These are phyloP conservation scores for Chamaea fasciata DNA, from an alignment of 2,113 vertebrate genomes.

Conservation along the genomic window DNA sequence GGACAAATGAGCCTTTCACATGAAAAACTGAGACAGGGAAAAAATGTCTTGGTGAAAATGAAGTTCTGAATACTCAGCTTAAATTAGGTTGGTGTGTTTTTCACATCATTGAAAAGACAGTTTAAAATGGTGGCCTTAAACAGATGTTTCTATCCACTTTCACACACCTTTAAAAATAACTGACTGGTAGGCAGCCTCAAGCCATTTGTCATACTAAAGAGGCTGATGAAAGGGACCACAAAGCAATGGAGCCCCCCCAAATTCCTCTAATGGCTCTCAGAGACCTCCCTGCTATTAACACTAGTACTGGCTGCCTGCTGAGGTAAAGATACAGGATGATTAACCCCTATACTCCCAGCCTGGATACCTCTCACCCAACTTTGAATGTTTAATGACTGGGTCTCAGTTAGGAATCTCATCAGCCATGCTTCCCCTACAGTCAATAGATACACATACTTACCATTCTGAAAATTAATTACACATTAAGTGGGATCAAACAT, in stretches of 20 bases:
- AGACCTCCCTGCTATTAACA: background rate
- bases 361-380: background rate
- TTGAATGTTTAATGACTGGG: background rate
- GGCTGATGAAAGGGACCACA: constrained; percentile 14
- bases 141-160: background rate
- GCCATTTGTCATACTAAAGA: constrained; percentile 24
- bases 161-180: constrained; percentile 13
- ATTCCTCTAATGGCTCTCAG: constrained; percentile 2
- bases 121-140: background rate
- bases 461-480: background rate
- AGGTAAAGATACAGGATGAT: background rate
- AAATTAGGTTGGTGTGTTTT: background rate
- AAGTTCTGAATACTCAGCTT: background rate
- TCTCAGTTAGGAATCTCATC: background rate
- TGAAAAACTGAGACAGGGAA: background rate
- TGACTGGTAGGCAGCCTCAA: constrained; percentile 4
- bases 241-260: background rate
- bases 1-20: background rate
- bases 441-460: background rate
- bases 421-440: background rate
- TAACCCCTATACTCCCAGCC: background rate
- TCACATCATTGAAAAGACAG: background rate
- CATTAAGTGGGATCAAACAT: background rate
- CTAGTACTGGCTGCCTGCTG: background rate
- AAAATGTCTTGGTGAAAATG: background rate